Conservation (phyloP, 2,797 vertebrate genomes). For the Epinephelus awoara region DNA sequence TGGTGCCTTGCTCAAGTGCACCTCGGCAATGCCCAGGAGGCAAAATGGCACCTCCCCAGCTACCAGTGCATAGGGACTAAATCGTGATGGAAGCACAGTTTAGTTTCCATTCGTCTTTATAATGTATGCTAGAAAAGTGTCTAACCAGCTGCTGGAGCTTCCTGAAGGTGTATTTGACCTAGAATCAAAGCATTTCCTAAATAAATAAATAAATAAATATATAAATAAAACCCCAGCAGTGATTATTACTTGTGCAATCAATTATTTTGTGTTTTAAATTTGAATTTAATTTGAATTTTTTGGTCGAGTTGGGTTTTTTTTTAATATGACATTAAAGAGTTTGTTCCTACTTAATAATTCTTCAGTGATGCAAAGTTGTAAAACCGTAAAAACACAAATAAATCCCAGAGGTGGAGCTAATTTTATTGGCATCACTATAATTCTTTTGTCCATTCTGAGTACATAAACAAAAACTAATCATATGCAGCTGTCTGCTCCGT, state of each 20-base stretch:
- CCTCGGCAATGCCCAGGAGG: no score
- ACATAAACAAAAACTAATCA: slow-evolving; percentile 14
- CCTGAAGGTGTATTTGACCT: not conserved
- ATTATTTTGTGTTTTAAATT: slow-evolving; percentile 5
- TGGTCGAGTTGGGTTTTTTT: not conserved
- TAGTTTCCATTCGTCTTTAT: not conserved
- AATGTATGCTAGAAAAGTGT: not conserved
- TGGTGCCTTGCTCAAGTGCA: no score
- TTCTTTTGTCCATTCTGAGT: not conserved
- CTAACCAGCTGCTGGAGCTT: not conserved
- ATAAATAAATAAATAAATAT: no score
- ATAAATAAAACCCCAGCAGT: not conserved
- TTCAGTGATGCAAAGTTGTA: slow-evolving; percentile 38
- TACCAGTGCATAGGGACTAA: no score
- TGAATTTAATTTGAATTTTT: not conserved
- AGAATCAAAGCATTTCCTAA: not conserved
- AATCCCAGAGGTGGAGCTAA: slow-evolving; percentile 19
- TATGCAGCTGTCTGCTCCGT: slow-evolving; percentile 4
- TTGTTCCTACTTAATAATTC: slow-evolving; percentile 19
- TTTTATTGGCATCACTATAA: not conserved
- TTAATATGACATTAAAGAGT: slow-evolving; percentile 27
- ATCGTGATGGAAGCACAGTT: no score
- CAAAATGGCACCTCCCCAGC: no score
- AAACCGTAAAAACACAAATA: slow-evolving; percentile 21
- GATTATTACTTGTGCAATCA: not conserved